Evolutionary conservation across 1,140 invertebrate species (phyloP).

Genomic region (Ceratina australensis): DNA sequence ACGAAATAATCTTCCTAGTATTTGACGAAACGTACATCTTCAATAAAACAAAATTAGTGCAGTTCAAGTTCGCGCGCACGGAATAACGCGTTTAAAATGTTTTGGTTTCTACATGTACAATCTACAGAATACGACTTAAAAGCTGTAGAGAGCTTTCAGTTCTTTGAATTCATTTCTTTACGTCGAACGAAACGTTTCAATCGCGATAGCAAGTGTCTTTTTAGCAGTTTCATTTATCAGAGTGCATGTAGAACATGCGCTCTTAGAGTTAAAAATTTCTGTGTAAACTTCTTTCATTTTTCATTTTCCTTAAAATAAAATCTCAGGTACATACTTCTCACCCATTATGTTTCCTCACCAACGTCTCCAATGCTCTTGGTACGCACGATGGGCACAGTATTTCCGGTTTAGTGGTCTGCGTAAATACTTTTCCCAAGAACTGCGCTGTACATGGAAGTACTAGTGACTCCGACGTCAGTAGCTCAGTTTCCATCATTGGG

Average conservation of each 20-base stretch:
- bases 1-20: conserved; percentile 3
- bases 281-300: conserved; percentile 1
- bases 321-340: conserved; percentile 53
- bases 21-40: neutral
- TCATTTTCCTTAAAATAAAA: conserved; percentile 36
- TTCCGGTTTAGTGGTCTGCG: conserved; percentile 67
- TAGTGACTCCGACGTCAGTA: conserved; percentile 69
- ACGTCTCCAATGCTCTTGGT: conserved; percentile 67
- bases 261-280: conserved; percentile 15
- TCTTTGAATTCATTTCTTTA: neutral
- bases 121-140: conserved; percentile 31
- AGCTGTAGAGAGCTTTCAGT: conserved; percentile 34
- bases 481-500: conserved; percentile 75
- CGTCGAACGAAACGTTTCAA: neutral
- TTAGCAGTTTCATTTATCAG: neutral
- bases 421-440: conserved; percentile 70
- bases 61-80: neutral
- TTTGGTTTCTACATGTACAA: conserved; percentile 20
- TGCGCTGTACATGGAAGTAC: conserved; percentile 74
- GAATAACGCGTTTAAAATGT: neutral
- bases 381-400: conserved; percentile 75
- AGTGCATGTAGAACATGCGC: no score
- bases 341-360: conserved; percentile 60
- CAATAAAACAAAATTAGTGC: conserved; percentile 35
- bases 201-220: conserved; percentile 2